phyloP scores from a whole-genome alignment of 2,888 invertebrate species.

The Leuctra nigra region DNA sequence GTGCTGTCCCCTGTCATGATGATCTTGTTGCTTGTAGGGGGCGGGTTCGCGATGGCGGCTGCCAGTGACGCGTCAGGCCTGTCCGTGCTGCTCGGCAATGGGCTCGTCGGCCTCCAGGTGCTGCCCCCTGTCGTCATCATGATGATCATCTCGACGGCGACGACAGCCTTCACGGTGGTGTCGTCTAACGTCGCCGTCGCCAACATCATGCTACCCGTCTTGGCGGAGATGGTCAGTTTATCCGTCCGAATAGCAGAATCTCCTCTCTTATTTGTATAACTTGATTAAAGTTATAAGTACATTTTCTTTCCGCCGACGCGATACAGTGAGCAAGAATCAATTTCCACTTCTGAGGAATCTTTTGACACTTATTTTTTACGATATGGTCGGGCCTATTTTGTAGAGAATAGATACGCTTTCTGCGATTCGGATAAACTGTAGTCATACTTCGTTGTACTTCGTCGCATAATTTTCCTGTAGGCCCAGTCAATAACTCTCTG shows the following conservation, averaged over 20 bases:
- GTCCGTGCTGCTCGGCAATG: conserved; percentile 65
- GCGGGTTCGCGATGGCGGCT: conserved; percentile 86
- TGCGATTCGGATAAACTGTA: no score
- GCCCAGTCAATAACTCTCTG: no score
- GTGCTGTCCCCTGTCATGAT: no score
- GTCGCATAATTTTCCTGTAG: no score
- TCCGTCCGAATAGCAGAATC: not conserved
- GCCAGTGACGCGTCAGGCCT: conserved; percentile 75
- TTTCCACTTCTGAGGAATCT: no score
- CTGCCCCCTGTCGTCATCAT: conserved; percentile 60
- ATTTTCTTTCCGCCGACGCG: no score
- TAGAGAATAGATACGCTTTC: no score
- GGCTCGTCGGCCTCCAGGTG: conserved; percentile 57
- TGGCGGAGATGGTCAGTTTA: conserved; percentile 63
- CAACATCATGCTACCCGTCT: conserved; percentile 77
- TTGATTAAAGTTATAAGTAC: no score
- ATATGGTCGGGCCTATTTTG: no score
- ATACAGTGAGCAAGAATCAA: no score
- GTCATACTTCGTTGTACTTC: no score
- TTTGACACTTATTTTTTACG: no score
- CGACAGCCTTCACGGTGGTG: conserved; percentile 80
- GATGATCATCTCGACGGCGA: conserved; percentile 67
- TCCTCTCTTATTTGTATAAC: not conserved
- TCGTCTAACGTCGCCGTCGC: conserved; percentile 89
- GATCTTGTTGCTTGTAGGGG: conserved; percentile 48